These are phyloP conservation scores for Centroberyx gerrardi DNA, from an alignment of 2,797 vertebrate genomes.

Conservation along the genomic window DNA sequence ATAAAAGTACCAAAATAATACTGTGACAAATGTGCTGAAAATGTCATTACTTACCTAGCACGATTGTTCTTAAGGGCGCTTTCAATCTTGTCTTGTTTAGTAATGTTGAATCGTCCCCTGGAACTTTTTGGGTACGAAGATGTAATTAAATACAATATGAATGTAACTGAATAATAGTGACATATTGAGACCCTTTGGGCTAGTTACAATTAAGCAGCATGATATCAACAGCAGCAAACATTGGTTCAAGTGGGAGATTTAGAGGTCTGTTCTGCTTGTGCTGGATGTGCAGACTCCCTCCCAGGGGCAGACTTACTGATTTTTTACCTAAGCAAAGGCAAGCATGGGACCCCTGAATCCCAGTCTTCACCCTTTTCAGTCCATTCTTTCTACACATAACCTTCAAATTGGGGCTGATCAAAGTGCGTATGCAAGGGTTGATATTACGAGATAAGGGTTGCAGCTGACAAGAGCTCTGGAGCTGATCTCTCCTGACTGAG, in stretches of 20 bases:
- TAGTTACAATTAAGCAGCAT: conserved; percentile 22
- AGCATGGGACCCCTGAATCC: too few relatives aligned
- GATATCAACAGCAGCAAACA: conserved; percentile 32
- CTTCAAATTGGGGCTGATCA: too few relatives aligned
- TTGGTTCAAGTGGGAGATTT: conserved; percentile 1
- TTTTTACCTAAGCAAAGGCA: too few relatives aligned
- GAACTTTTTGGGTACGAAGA: conserved; percentile 7
- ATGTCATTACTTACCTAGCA: background rate
- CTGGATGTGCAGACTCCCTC: background rate
- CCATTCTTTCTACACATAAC: too few relatives aligned
- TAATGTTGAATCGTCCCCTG: background rate
- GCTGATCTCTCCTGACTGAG: too few relatives aligned
- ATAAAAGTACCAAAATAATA: background rate
- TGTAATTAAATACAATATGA: background rate
- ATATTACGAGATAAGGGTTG: too few relatives aligned
- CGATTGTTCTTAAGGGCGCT: too few relatives aligned
- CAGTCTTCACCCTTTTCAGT: too few relatives aligned
- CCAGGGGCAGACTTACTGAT: background rate
- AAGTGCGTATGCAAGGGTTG: too few relatives aligned
- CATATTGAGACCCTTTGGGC: background rate
- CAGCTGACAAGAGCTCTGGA: too few relatives aligned
- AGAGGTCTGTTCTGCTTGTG: background rate
- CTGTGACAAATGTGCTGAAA: too few relatives aligned
- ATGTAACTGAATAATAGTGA: background rate
- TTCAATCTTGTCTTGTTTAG: too few relatives aligned